phyloP scores from a whole-genome alignment of 1,140 invertebrate genomes.

The Cherax destructor region DNA sequence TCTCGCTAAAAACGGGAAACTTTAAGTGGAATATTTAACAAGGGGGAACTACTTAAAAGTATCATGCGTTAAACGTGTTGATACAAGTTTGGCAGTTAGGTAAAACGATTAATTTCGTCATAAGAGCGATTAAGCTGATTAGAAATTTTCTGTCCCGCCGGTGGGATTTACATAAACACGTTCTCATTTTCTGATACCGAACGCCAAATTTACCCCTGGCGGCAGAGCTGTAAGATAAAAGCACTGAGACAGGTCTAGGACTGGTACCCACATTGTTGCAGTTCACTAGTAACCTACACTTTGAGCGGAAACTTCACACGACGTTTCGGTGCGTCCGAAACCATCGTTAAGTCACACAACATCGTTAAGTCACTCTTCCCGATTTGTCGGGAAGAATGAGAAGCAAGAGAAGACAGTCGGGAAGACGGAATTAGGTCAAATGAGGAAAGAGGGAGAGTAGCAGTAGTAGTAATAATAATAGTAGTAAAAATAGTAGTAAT shows the following conservation, averaged over 20 bases:
- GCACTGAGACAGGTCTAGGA: too few species aligned
- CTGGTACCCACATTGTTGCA: too few species aligned
- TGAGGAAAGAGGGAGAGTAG: too few species aligned
- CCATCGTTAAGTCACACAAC: too few species aligned
- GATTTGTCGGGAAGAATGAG: neutral
- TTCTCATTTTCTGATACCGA: constrained; percentile 13
- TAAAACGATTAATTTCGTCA: constrained; percentile 22
- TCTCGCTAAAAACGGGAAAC: neutral
- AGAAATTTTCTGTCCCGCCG: constrained; percentile 33
- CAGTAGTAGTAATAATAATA: too few species aligned
- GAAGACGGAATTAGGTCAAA: too few species aligned
- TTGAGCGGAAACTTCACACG: too few species aligned
- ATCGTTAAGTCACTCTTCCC: too few species aligned
- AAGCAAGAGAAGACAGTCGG: neutral
- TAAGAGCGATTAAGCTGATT: constrained; percentile 38
- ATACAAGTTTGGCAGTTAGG: constrained; percentile 15
- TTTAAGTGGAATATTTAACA: neutral
- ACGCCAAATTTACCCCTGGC: constrained; percentile 4
- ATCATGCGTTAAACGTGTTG: neutral
- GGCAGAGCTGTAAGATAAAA: too few species aligned
- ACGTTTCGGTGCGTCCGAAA: too few species aligned
- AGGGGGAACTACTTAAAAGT: neutral
- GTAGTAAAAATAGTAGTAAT: too few species aligned
- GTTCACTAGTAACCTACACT: too few species aligned
- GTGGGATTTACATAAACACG: constrained; percentile 42